phyloP scores from a whole-genome alignment of 2,888 invertebrate species.

The Drosophila macrospina region DNA sequence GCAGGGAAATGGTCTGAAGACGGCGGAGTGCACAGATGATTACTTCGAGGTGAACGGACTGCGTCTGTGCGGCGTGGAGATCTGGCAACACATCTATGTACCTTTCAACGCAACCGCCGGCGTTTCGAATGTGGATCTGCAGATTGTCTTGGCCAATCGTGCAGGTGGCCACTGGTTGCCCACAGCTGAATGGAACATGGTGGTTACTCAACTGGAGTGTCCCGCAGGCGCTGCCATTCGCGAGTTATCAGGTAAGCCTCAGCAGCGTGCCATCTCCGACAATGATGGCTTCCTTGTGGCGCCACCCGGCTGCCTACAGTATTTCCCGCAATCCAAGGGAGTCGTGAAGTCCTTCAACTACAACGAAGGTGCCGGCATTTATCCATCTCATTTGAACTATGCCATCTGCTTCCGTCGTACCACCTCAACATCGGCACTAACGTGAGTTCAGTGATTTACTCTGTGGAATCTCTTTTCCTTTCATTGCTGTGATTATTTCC shows the following conservation, averaged over 20 bases:
- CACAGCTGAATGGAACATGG: slow-evolving; percentile 62
- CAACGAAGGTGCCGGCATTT: slow-evolving; percentile 87
- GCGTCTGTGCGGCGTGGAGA: slow-evolving; percentile 87
- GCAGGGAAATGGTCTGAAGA: slow-evolving; percentile 29
- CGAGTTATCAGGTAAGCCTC: slow-evolving; percentile 13
- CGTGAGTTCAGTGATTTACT: slow-evolving; percentile 51
- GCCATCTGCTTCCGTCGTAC: slow-evolving; percentile 88
- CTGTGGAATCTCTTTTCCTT: background rate
- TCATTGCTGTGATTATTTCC: background rate
- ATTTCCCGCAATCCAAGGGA: slow-evolving; percentile 71
- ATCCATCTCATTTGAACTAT: slow-evolving; percentile 87
- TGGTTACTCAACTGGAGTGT: slow-evolving; percentile 76
- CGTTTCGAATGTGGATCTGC: slow-evolving; percentile 44
- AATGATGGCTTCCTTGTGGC: slow-evolving; percentile 76
- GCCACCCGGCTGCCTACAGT: slow-evolving; percentile 79
- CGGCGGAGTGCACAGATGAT: slow-evolving; percentile 71
- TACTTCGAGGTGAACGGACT: slow-evolving; percentile 67
- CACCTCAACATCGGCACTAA: slow-evolving; percentile 47
- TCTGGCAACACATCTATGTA: slow-evolving; percentile 86
- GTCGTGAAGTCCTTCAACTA: slow-evolving; percentile 86
- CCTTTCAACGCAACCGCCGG: slow-evolving; percentile 77
- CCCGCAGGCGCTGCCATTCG: slow-evolving; percentile 70
- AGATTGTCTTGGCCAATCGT: slow-evolving; percentile 57
- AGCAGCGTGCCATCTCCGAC: slow-evolving; percentile 31
- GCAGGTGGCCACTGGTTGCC: slow-evolving; percentile 49